Conservation (phyloP, 2,888 invertebrate species). For the Epinotia ramella region DNA sequence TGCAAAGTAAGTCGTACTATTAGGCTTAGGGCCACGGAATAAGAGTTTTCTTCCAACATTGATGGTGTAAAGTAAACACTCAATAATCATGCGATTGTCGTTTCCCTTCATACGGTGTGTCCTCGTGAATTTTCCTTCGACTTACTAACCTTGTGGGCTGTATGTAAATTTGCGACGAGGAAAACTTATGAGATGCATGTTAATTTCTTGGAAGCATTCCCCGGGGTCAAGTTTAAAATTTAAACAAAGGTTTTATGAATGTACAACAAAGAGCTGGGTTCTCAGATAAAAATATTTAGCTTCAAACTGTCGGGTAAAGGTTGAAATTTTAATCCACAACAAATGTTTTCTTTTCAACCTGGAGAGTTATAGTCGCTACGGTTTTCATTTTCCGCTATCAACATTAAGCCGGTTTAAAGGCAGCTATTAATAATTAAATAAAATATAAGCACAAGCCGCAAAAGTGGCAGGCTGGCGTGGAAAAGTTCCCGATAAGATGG, state of each 20-base stretch:
- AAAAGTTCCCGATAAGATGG: slow-evolving; percentile 35
- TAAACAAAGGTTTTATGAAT: not conserved
- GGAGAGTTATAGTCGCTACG: slow-evolving; percentile 1
- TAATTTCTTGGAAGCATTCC: slow-evolving; percentile 22
- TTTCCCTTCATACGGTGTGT: slow-evolving; percentile 31
- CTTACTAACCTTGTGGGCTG: slow-evolving; percentile 30
- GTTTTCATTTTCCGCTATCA: slow-evolving; percentile 2
- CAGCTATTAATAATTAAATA: slow-evolving; percentile 36
- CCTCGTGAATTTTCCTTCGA: slow-evolving; percentile 38
- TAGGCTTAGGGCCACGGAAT: not conserved
- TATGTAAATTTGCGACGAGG: slow-evolving; percentile 40
- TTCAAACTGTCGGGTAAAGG: not conserved
- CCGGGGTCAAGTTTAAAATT: slow-evolving; percentile 1
- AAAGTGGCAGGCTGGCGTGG: slow-evolving; percentile 31
- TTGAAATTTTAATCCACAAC: not conserved
- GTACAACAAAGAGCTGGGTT: not conserved
- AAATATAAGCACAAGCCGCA: slow-evolving; percentile 34
- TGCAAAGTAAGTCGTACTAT: not conserved
- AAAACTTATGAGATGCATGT: slow-evolving; percentile 32
- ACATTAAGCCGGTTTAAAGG: slow-evolving; percentile 14
- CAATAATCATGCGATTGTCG: slow-evolving; percentile 11
- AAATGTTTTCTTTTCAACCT: slow-evolving; percentile 6
- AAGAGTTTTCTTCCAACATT: not conserved
- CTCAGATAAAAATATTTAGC: not conserved
- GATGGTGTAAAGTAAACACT: slow-evolving; percentile 19